Evolutionary conservation across 2,888 invertebrate species (phyloP), one percentile per base, ranked within the genome.

Genomic region (Gibbula magus): DNA sequence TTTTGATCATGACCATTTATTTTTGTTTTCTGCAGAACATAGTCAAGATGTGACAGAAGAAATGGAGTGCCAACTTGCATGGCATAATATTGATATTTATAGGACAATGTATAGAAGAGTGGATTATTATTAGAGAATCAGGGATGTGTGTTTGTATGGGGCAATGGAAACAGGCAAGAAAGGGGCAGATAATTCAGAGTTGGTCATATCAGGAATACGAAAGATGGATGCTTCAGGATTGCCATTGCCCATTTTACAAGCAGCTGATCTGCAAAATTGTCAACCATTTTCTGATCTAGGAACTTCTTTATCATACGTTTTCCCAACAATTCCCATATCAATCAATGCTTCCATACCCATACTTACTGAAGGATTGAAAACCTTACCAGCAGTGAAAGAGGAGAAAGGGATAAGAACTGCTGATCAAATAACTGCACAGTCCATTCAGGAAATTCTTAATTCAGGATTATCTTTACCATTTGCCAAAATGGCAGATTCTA

Each of bases 111-210:
- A 70, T 70, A 35, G 32, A 39, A 39, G 18, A 10, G 13, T 70
- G 35, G 18, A 22, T n/a, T 29, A 35, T 39, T 16, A 20, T 70
- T n/a, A 39, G 20, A 35, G 25, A 53, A 53, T 32, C 75, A 78
- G 78, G 54, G 67, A 78, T 78, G 78, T 78, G 78, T 78, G 35
- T 73, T 67, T 78, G 52, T 73, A 56, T 39, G 35, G 56, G 78
- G 79, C 61, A 66, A 75, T 75, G 79, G 79, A 79, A 79, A 32
- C 61, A 75, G 79, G 75, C 56, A 66, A 75, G 79, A 75, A 74
- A 79, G 79, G 75, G 79, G 75, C 79, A 75, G 79, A 73, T 54
- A 74, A 75, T n/a, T 61, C 79, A 61, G 75, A 79, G 45, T 45
- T 32, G 61, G 52, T 56, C 35, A 45, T 75, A 20, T 51, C 32